phyloP scores from a whole-genome alignment of 2,888 invertebrate species.

The Rhyacophila evoluta region DNA sequence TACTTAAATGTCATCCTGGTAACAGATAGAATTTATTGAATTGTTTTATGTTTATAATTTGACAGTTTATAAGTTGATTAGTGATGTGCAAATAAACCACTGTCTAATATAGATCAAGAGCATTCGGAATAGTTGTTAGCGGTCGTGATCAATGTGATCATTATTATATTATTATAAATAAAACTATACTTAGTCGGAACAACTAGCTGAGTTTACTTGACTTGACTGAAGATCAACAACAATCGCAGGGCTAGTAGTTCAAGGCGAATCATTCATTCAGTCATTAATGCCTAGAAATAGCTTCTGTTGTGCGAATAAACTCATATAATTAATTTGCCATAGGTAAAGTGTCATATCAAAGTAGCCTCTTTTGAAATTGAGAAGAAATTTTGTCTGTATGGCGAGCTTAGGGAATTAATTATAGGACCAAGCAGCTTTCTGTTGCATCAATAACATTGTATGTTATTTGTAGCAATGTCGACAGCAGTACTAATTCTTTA shows the following conservation, averaged over 20 bases:
- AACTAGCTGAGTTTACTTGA: not conserved
- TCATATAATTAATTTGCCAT: not conserved
- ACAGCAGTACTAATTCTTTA: too few species aligned
- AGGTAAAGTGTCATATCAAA: not conserved
- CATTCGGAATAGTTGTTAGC: not conserved
- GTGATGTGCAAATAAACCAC: not conserved
- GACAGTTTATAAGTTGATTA: not conserved
- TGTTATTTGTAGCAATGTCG: too few species aligned
- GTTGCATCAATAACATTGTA: too few species aligned
- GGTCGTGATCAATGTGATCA: not conserved
- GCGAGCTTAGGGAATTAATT: too few species aligned
- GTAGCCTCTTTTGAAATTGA: too few species aligned
- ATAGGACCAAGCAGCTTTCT: too few species aligned
- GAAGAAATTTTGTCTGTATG: too few species aligned
- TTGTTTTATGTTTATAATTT: not conserved
- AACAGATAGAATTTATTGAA: too few species aligned
- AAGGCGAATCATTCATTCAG: slow-evolving; percentile 38
- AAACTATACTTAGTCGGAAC: not conserved
- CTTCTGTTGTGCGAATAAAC: slow-evolving; percentile 11
- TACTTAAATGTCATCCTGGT: too few species aligned
- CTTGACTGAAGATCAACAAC: slow-evolving; percentile 39
- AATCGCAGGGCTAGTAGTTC: slow-evolving; percentile 46
- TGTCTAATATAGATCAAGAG: not conserved
- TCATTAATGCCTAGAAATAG: not conserved
- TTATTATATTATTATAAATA: not conserved